Evolutionary conservation across 2,888 invertebrate species (phyloP), one percentile per base, ranked within the genome.

Genomic region (Cinara cedri): DNA sequence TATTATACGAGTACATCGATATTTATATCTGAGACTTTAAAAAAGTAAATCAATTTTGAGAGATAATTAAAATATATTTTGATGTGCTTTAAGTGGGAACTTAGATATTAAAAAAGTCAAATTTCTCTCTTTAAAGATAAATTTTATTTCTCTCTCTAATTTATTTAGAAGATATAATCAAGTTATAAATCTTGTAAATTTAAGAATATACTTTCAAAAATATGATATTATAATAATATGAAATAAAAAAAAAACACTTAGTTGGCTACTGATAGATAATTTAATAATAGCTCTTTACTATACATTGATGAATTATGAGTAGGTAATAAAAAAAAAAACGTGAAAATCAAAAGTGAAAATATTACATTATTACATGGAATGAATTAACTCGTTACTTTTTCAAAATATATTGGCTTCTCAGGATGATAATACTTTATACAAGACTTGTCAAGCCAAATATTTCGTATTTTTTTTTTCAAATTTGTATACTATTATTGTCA

Each of bases 381-480:
- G 14, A 62, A 72, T 62, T 72, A 14, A 3, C 62, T 60, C 34
- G 34, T 62, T 62, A 63, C 63, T 34, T 62, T 74, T 54, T 51
- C 4, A 24, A 68, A 68, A 49, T 62, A 68, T 66, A 78, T 78
- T 70, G 78, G 78, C 78, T 78, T 78, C 42, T 70, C 78, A 78
- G 78, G 78, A 78, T 78, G 34, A 78, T 68, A 24, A 42, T 66
- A 66, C 62, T 78, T 70, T 70, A 21, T 57, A 34, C 34, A 60
- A 62, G 78, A 78, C 78, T 78, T 78, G 78, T 78, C 34, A 78
- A 78, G 78, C 78, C 78, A 70, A 68, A 21, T 78, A 62, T 78
- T 78, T 51, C n/a, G 42, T 55, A 13, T 57, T 46, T 16, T 34
- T 44, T 34, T 26, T 54, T 74, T 54, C 14, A 8, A 34, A 34